phyloP scores from a whole-genome alignment of 2,888 invertebrate species.

The Villa cingulata region DNA sequence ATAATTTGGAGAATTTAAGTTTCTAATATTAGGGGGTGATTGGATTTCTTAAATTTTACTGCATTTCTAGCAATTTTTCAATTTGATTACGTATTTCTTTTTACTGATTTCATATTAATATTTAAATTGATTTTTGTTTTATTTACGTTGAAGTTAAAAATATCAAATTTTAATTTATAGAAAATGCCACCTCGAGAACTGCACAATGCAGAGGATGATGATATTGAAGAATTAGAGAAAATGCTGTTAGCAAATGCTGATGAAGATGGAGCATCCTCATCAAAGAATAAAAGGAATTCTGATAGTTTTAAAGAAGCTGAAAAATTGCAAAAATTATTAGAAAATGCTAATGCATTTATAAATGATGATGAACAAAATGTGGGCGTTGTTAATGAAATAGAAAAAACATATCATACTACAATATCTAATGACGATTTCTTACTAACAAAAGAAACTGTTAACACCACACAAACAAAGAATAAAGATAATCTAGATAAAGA shows the following conservation, averaged over 20 bases:
- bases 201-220: conserved; percentile 22
- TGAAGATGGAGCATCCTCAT: neutral
- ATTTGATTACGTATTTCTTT: no score
- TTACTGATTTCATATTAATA: no score
- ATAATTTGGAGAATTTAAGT: no score
- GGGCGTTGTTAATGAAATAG: conserved; percentile 25
- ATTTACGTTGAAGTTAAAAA: no score
- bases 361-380: conserved; percentile 6
- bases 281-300: no score
- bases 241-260: neutral
- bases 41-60: no score
- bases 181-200: neutral
- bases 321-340: conserved; percentile 16
- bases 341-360: conserved; percentile 20
- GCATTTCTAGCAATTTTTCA: no score
- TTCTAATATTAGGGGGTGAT: no score
- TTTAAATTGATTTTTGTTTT: no score
- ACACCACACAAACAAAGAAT: conserved; percentile 16
- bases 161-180: no score
- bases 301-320: neutral
- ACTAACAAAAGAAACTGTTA: conserved; percentile 27
- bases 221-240: conserved; percentile 23
- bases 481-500: neutral
- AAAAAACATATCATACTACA: neutral
- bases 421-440: conserved; percentile 16